Conservation (phyloP, 2,888 invertebrate genomes). For the Dasysyrphus albostriatus region DNA sequence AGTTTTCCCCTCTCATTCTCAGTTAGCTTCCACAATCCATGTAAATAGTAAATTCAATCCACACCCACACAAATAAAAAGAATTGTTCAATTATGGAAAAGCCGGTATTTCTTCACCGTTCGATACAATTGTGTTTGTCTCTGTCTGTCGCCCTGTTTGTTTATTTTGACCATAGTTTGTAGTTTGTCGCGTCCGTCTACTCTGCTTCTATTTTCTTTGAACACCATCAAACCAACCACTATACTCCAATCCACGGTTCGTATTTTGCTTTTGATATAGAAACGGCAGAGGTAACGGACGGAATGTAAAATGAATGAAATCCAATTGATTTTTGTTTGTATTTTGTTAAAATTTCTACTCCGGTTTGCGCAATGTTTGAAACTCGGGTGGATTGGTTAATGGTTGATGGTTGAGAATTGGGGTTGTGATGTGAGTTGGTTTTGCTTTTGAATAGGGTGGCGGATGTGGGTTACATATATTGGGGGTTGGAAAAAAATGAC, state of each 20-base stretch:
- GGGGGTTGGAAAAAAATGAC: conserved; percentile 8
- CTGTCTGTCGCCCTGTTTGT: conserved; percentile 32
- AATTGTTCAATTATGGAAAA: conserved; percentile 33
- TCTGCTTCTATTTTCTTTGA: background rate
- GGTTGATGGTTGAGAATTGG: background rate
- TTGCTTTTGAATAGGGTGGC: background rate
- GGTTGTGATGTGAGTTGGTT: background rate
- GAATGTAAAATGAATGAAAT: conserved; percentile 59
- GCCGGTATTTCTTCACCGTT: conserved; percentile 68
- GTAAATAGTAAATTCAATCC: conserved; percentile 54
- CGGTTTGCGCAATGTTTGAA: conserved; percentile 14
- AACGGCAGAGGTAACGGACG: background rate
- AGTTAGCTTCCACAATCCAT: conserved; percentile 10
- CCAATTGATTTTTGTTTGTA: conserved; percentile 68
- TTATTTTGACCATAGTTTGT: conserved; percentile 21
- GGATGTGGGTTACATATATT: conserved; percentile 10
- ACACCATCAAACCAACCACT: too few species aligned
- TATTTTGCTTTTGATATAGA: background rate
- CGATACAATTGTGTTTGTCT: background rate
- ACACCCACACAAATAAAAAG: conserved; percentile 36
- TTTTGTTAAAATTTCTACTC: conserved; percentile 25
- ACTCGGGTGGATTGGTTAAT: background rate
- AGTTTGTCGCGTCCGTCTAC: background rate
- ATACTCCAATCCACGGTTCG: background rate
- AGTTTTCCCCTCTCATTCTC: conserved; percentile 24